These are phyloP conservation scores for Buceros bicornis DNA, from an alignment of 2,797 vertebrate genomes.

Conservation along the genomic window DNA sequence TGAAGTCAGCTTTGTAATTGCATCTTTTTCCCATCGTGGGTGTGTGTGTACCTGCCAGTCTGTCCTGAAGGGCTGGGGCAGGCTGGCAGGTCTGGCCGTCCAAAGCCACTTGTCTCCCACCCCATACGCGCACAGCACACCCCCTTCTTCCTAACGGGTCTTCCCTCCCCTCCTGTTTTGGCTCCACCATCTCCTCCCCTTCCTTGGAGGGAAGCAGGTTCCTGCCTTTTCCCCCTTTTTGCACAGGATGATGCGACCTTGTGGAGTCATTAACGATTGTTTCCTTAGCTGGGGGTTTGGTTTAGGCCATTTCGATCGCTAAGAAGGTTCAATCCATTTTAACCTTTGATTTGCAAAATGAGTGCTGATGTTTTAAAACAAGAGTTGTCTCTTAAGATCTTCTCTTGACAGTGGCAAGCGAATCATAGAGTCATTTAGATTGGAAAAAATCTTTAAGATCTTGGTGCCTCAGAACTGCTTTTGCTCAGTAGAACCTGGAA, in stretches of 20 bases:
- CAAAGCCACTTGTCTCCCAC: neutral
- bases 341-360: neutral
- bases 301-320: neutral
- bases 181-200: neutral
- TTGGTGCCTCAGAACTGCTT: neutral
- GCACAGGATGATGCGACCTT: neutral
- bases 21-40: neutral
- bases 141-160: neutral
- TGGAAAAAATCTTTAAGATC: neutral
- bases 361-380: neutral
- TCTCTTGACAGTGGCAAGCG: neutral
- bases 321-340: neutral
- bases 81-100: fast-evolving
- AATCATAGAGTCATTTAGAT: neutral
- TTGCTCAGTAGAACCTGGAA: neutral
- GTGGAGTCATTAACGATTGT: fast-evolving
- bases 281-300: neutral
- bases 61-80: neutral
- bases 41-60: neutral
- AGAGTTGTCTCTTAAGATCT: neutral
- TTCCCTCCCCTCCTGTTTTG: no score
- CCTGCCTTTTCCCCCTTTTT: neutral
- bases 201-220: neutral
- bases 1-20: neutral
- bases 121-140: neutral